Conservation (phyloP, 2,888 invertebrate species). For the Agriopis aurantiaria region DNA sequence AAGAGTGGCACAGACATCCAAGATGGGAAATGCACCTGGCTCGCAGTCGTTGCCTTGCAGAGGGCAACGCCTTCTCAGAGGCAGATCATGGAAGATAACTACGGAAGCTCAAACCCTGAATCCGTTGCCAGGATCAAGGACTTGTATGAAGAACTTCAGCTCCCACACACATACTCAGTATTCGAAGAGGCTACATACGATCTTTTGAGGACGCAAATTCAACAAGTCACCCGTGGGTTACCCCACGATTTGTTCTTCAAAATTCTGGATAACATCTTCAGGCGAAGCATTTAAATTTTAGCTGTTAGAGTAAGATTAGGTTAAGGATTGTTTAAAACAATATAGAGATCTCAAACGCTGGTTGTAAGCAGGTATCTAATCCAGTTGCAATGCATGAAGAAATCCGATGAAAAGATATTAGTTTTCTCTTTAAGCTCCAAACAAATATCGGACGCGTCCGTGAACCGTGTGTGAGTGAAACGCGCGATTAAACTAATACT, state of each 20-base stretch:
- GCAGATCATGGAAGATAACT: conserved; percentile 91
- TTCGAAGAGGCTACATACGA: conserved; percentile 95
- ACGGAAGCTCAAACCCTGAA: conserved; percentile 89
- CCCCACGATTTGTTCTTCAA: conserved; percentile 94
- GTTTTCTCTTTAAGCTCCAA: neutral
- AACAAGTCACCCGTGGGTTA: conserved; percentile 92
- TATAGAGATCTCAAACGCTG: conserved; percentile 44
- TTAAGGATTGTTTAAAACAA: conserved; percentile 35
- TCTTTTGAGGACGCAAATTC: conserved; percentile 93
- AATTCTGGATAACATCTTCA: conserved; percentile 93
- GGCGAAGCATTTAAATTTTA: conserved; percentile 87
- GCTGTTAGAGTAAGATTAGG: conserved; percentile 24
- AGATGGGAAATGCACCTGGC: conserved; percentile 98
- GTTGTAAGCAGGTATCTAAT: conserved; percentile 44
- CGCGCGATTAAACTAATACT: too few species aligned
- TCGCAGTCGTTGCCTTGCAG: conserved; percentile 95
- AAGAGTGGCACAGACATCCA: conserved; percentile 97
- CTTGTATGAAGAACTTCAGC: conserved; percentile 91
- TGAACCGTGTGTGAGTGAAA: too few species aligned
- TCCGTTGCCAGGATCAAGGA: conserved; percentile 90
- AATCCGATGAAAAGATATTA: conserved; percentile 5
- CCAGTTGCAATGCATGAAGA: conserved; percentile 27
- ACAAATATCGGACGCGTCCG: too few species aligned
- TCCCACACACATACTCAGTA: conserved; percentile 91
- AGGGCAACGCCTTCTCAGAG: conserved; percentile 90